Base-by-base conservation (phyloP, 2,113 vertebrate genomes). In the Scomber scombrus region DNA sequence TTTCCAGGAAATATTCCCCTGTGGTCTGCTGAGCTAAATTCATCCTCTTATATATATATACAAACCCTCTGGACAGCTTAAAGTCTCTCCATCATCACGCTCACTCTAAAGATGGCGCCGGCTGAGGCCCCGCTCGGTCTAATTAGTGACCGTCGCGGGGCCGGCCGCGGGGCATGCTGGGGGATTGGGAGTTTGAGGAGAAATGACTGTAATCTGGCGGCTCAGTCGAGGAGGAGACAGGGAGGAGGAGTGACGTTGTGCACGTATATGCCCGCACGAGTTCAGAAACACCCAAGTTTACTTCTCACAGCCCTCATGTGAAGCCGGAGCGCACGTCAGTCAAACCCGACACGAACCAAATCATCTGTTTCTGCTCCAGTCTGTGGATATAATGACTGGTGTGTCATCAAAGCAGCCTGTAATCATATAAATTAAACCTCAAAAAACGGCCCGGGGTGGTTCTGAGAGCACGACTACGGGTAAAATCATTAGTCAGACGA, bases 401-500 rank as follows among this genome's bases (percentile, higher is more conserved):
- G 75, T 86, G 6, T 66, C 82, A 89, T 89, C 81, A 85, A 83
- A 82, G 82, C 31, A 75, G n/a, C 76, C 69, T 85, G 14, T 89
- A 85, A 92, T 92, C 86, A 90, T 62, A 88, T 56, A 50, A 72
- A 89, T 86, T 11, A 78, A 82, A 78, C 81, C 83, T 82, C 71
- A 43, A 79, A 65, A 43, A 79, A 65, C 7, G 2, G 67, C 67
- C 11, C 76, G 16, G 82, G 75, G 77, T 40, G 84, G 83, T 71
- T 88, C 81, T 11, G 18, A 51, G 29, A 71, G 70, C 19, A 18
- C 0, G 9, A 19, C 56, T 56, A 67, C 56, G 26, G 68, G 73
- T 62, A 65, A 82, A 26, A 71, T 79, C 87, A 67, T 92, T 90
- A 93, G 82, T 89, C 90, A 92, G 89, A 86, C 57, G 0, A 60